A percentile compares a stretch with the other conserved stretches of the same genome.
Conservation (phyloP, 1,140 invertebrate genomes). For the Eubasilissa regina region DNA sequence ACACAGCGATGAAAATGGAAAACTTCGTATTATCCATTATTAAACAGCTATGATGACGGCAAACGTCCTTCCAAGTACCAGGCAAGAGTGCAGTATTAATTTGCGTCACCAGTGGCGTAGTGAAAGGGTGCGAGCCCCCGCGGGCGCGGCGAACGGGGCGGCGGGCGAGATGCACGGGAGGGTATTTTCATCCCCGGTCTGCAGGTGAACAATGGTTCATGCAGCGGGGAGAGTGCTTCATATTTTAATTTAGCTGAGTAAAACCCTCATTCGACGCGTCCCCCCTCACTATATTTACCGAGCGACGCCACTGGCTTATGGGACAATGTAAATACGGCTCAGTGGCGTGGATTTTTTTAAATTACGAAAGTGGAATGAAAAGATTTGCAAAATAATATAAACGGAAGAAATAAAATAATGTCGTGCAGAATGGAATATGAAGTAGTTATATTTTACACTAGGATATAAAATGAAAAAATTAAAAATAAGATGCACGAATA, state of each 20-base stretch:
- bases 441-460: too few relatives aligned
- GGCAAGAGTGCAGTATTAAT: constrained; percentile 61
- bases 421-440: not conserved
- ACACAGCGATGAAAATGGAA: too few relatives aligned
- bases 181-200: constrained; percentile 46
- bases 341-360: constrained; percentile 19
- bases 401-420: not conserved
- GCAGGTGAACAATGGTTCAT: constrained; percentile 36
- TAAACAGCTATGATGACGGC: too few relatives aligned
- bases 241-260: constrained; percentile 59
- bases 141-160: not conserved
- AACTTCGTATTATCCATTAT: too few relatives aligned
- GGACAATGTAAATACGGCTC: constrained; percentile 15
- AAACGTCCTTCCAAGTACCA: too few relatives aligned
- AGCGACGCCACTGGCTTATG: constrained; percentile 15
- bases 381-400: not conserved
- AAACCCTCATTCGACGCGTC: constrained; percentile 55
- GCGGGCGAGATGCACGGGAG: constrained; percentile 60
- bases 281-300: constrained; percentile 20
- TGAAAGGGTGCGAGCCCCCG: constrained; percentile 68
- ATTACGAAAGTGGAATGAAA: constrained; percentile 2
- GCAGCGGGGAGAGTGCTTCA: constrained; percentile 51
- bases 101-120: constrained; percentile 65
- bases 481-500: too few relatives aligned
- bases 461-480: too few relatives aligned